phyloP scores from a whole-genome alignment of 2,797 vertebrate genomes.

The Leuciscus waleckii region DNA sequence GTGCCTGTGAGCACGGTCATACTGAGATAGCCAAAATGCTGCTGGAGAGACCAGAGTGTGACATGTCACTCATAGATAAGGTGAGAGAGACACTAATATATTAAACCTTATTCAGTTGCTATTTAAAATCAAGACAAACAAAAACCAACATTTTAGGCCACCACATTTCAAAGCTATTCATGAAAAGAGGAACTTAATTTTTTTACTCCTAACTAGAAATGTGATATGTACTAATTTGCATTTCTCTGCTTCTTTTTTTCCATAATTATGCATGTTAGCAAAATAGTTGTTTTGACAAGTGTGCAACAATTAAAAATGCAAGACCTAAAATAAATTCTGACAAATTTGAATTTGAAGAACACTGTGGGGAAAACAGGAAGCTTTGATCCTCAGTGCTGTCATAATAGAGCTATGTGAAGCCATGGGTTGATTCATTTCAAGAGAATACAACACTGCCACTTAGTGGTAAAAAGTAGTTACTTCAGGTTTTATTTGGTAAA shows the following conservation, averaged over 20 bases:
- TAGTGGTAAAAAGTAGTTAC: neutral
- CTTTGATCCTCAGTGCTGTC: neutral
- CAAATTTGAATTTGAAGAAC: neutral
- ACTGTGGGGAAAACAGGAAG: neutral
- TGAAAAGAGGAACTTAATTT: neutral
- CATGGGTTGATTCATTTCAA: neutral
- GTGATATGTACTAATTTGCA: neutral
- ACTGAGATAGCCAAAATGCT: constrained; percentile 85
- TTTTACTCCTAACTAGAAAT: neutral
- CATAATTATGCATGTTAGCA: neutral
- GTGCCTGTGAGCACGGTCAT: constrained; percentile 90
- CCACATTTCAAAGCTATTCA: neutral
- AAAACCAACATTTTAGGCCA: neutral
- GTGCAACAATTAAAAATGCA: neutral
- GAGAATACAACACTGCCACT: constrained; percentile 19
- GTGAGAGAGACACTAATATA: constrained; percentile 68
- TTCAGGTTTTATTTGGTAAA: neutral
- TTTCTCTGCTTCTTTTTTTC: neutral
- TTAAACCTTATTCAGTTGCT: neutral
- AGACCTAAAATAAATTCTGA: neutral
- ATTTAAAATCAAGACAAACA: neutral
- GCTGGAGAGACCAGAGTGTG: constrained; percentile 84
- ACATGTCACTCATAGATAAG: constrained; percentile 85
- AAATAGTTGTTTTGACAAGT: neutral
- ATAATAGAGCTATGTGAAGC: neutral